A percentile compares a stretch with the other conserved stretches of the same genome.
Conservation (phyloP, 2,888 invertebrate species). For the Cataglyphis rosenhaueri region DNA sequence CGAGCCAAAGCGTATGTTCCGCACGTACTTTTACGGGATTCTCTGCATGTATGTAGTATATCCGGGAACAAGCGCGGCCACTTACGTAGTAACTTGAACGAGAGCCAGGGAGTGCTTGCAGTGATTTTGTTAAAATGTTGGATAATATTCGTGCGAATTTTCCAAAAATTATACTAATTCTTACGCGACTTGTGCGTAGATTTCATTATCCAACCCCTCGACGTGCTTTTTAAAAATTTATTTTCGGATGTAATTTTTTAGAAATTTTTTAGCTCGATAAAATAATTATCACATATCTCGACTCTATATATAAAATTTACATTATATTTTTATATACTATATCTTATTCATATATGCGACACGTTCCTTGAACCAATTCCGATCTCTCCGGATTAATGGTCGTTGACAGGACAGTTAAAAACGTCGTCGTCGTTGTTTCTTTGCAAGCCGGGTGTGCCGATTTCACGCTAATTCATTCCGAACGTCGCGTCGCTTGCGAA, state of each 20-base stretch:
- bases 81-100: slow-evolving; percentile 66
- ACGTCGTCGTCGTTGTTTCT: neutral
- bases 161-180: neutral
- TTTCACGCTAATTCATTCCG: slow-evolving; percentile 40
- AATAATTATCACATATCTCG: neutral
- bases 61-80: slow-evolving; percentile 68
- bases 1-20: slow-evolving; percentile 55
- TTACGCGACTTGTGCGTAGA: neutral
- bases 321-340: neutral
- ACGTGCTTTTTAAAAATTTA: neutral
- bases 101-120: slow-evolving; percentile 65
- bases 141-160: slow-evolving; percentile 11
- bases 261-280: neutral
- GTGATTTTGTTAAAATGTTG: slow-evolving; percentile 58
- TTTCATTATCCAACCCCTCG: neutral
- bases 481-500: slow-evolving; percentile 32
- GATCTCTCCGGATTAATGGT: neutral
- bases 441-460: neutral
- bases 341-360: neutral
- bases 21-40: slow-evolving; percentile 62
- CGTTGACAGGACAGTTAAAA: neutral
- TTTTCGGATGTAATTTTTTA: neutral
- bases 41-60: slow-evolving; percentile 41
- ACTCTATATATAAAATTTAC: neutral
- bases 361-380: neutral